A percentile compares a stretch with the other conserved stretches of the same genome.
Conservation (phyloP, 1,140 invertebrate species). For the Drosophila takahashii region DNA sequence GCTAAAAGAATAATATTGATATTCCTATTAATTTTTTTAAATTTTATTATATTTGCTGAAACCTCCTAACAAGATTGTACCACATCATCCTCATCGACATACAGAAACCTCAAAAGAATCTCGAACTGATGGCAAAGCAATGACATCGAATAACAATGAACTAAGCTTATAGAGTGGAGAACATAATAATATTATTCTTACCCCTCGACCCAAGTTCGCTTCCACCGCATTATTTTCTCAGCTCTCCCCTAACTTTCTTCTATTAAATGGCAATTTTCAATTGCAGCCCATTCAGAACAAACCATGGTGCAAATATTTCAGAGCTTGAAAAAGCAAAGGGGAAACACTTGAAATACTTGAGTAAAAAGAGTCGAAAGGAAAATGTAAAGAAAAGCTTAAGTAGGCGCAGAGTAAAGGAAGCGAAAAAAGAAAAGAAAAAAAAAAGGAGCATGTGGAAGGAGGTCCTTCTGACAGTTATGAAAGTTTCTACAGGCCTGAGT, state of each 20-base stretch:
- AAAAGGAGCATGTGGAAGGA: conserved; percentile 29
- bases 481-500: conserved; percentile 62
- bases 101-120: neutral
- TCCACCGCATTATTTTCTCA: neutral
- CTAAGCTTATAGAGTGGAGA: conserved; percentile 11
- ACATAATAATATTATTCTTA: conserved; percentile 54
- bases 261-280: conserved; percentile 52
- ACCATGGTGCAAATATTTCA: conserved; percentile 52
- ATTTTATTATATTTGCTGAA: no score
- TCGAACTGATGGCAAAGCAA: neutral
- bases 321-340: conserved; percentile 27
- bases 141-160: conserved; percentile 11
- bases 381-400: conserved; percentile 56
- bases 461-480: conserved; percentile 67
- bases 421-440: conserved; percentile 8
- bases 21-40: no score
- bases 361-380: conserved; percentile 29
- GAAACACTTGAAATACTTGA: conserved; percentile 66
- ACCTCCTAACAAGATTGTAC: neutral
- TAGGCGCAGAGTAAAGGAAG: conserved; percentile 53
- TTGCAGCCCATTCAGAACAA: conserved; percentile 35
- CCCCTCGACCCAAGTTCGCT: neutral
- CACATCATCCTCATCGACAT: neutral
- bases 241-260: conserved; percentile 9
- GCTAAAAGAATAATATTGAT: no score